phyloP scores from a whole-genome alignment of 2,113 vertebrate genomes.

The Hyla sarda region DNA sequence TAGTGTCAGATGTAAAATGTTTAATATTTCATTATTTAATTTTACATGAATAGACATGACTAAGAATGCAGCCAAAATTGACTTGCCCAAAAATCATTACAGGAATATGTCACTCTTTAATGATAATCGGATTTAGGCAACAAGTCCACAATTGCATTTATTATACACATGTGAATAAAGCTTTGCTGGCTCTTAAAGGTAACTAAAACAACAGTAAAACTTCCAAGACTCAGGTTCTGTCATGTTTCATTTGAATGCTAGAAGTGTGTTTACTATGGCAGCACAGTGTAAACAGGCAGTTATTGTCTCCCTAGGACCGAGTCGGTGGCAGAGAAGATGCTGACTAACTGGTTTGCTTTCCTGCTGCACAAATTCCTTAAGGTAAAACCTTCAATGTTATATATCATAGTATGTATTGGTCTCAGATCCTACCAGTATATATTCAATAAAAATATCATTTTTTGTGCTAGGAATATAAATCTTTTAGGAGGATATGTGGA shows the following conservation, averaged over 20 bases:
- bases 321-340: constrained; percentile 85
- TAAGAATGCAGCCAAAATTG: neutral
- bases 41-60: neutral
- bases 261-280: neutral
- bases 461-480: neutral
- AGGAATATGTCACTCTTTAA: neutral
- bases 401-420: neutral
- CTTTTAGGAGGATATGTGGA: neutral
- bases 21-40: neutral
- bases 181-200: neutral
- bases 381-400: constrained; percentile 71
- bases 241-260: neutral
- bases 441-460: neutral
- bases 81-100: no score
- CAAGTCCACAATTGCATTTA: neutral
- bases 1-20: neutral
- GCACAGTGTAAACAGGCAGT: neutral
- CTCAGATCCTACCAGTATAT: neutral
- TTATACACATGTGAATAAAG: neutral
- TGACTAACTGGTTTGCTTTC: constrained; percentile 96
- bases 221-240: neutral
- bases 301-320: constrained; percentile 76
- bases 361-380: constrained; percentile 92
- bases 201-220: neutral
- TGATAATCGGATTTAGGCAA: neutral